Evolutionary conservation across 2,888 invertebrate species (phyloP), one percentile per base, ranked within the genome.

Genomic region (Ormyrus pomaceus): DNA sequence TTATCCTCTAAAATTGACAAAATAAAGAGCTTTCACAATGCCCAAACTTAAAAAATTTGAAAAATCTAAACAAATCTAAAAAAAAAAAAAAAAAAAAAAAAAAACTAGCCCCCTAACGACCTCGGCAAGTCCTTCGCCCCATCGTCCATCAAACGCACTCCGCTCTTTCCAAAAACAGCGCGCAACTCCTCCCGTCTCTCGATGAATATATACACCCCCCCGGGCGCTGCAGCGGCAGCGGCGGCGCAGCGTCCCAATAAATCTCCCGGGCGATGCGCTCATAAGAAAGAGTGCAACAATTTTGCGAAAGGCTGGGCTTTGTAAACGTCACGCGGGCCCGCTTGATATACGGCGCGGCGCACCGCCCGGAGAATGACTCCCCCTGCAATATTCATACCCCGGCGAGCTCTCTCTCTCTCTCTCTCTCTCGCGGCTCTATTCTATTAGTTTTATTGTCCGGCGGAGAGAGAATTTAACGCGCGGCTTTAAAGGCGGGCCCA

Each of bases 371-470:
- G 9, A 6, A 59, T 19, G 5, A 7, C 64, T 48, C 6, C 50
- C 10, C 0, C 45, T 74, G 10, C 69, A 74, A 71, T 75, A 79
- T 70, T 75, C 66, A 75, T 70, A 69, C 69, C 61, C n/a, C 0
- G 19, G 0, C 2, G 19, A 1, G 1, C 2, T 19, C 19, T 1
- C 19, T 19, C 19, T 19, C 19, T 19, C 19, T 19, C 34, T 34
- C 34, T 19, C 34, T 4, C 34, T 4, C 34, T 34, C 34, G n/a
- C 13, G 8, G 8, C 11, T 50, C 5, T 46, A 74, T 74, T 74
- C 79, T 75, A 75, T 79, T 75, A 75, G 66, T 13, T 80, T 76
- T 80, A 71, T 71, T 76, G 71, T 74, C 5, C 34, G 34, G 34
- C 34, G 3, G 34, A 4, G 4, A 4, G 4, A 34, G 19, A 34